These are phyloP conservation scores for Pardosa pseudoannulata DNA, from an alignment of 2,888 invertebrate species.

Conservation along the genomic window DNA sequence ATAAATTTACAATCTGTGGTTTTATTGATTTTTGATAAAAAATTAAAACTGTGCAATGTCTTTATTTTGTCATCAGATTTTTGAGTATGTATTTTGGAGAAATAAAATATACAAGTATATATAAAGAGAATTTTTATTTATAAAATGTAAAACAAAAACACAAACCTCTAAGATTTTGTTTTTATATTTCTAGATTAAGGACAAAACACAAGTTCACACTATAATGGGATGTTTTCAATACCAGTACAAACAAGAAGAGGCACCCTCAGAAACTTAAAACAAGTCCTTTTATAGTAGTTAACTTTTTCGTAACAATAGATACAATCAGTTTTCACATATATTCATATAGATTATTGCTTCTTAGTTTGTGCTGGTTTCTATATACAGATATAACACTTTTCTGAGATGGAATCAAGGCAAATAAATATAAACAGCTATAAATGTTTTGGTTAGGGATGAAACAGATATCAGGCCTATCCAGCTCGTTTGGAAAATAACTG, in stretches of 20 bases:
- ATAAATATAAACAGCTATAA: neutral
- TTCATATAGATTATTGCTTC: conserved; percentile 64
- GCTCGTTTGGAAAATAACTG: no score
- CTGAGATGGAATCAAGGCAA: neutral
- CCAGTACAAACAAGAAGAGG: conserved; percentile 16
- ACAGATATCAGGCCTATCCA: no score
- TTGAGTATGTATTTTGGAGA: no score
- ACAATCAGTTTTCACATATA: conserved; percentile 35
- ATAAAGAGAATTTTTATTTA: conserved; percentile 44
- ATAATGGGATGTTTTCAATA: conserved; percentile 9
- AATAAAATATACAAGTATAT: neutral
- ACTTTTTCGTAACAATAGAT: conserved; percentile 22
- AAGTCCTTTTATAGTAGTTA: neutral
- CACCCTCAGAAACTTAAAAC: neutral
- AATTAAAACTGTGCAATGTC: no score
- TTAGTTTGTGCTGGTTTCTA: conserved; percentile 50
- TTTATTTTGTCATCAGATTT: no score
- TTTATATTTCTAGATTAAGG: conserved; percentile 6
- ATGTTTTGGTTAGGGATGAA: no score
- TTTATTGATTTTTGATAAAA: no score
- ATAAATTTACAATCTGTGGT: no score
- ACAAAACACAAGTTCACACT: conserved; percentile 24
- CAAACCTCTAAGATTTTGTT: neutral
- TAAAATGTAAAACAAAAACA: conserved; percentile 51
- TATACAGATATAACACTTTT: neutral